Evolutionary conservation across 2,113 vertebrate species (phyloP), one percentile per base, ranked within the genome.

Genomic region (Bufo bufo): DNA sequence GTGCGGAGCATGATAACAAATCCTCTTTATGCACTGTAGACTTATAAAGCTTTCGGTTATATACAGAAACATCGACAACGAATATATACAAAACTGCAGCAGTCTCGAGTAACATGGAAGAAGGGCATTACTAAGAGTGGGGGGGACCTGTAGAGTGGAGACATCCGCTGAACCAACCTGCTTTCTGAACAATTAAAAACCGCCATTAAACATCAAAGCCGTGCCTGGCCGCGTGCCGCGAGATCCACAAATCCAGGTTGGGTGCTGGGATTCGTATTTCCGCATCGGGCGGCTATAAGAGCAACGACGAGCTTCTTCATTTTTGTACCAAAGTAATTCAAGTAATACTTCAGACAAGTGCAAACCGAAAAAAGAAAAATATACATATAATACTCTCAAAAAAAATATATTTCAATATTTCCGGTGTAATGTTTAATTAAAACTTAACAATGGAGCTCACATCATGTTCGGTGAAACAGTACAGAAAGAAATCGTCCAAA

Each of bases 21-120:
- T 92, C 89, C 89, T 90, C 82, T 90, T 92, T 93, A 1, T 87
- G 92, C 93, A 90, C 94, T 93, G 95, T 93, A 95, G 94, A 95
- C 91, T 94, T 94, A 93, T 93, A 94, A 96, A 91, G 92, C 93
- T 91, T 93, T 94, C 92, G 80, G 86, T 92, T 93, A 94, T 90
- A 90, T 95, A 95, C 94, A 95, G 92, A 91, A 90, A 90, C 93
- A 95, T 92, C 91, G 69, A 92, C 77, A 95, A 95, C 92, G 91
- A 90, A 91, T 11, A 84, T 92, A 84, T 92, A 93, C 93, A 93
- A 10, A 85, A 77, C 89, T 74, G 89, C 89, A 92, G 89, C 91
- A 91, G 90, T 83, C 90, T 89, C 90, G 79, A 50, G 59, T 59
- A 5, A 72, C 7, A 45, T 80, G 72, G 72, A 75, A 45, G 75